A percentile compares a stretch with the other conserved stretches of the same genome.
Evolutionary conservation across 2,888 invertebrate genomes (phyloP).

Genomic region (Glaucopsyche alexis): DNA sequence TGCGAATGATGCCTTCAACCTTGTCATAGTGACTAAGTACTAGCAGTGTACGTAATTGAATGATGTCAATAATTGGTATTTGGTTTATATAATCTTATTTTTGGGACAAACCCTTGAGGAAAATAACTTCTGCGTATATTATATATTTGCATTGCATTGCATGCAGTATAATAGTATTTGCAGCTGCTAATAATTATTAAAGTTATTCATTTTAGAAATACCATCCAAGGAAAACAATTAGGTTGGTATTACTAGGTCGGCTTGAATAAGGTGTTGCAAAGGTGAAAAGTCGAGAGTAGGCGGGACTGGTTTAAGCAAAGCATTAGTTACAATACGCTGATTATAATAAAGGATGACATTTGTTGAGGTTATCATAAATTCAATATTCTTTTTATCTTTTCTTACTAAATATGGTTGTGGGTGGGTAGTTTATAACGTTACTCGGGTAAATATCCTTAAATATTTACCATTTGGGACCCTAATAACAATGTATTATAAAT

Average conservation of each 20-base stretch:
- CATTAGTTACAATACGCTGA: slow-evolving; percentile 14
- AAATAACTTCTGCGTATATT: neutral
- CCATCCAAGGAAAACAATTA: slow-evolving; percentile 13
- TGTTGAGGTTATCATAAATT: slow-evolving; percentile 26
- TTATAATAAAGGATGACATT: slow-evolving; percentile 18
- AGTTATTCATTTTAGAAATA: neutral
- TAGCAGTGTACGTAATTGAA: too few relatives aligned
- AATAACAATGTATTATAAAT: neutral
- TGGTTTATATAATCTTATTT: too few relatives aligned
- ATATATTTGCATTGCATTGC: too few relatives aligned
- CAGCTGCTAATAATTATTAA: neutral
- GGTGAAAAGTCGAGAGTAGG: slow-evolving; percentile 23
- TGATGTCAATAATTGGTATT: too few relatives aligned
- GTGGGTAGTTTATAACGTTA: slow-evolving; percentile 22
- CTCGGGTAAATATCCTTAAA: neutral
- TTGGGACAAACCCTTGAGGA: neutral
- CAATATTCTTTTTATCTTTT: slow-evolving; percentile 20
- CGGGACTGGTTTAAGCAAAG: slow-evolving; percentile 15
- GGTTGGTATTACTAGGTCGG: neutral
- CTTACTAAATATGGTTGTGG: slow-evolving; percentile 6
- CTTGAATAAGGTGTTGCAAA: slow-evolving; percentile 14
- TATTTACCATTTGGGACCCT: slow-evolving; percentile 13
- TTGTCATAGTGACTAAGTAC: too few relatives aligned
- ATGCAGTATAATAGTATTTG: slow-evolving; percentile 2
- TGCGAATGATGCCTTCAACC: too few relatives aligned